Percentiles rank a stretch among this genome's conserved stretches.
phyloP scores from a whole-genome alignment of 2,888 invertebrate genomes.

The Schrankia costaestrigalis region DNA sequence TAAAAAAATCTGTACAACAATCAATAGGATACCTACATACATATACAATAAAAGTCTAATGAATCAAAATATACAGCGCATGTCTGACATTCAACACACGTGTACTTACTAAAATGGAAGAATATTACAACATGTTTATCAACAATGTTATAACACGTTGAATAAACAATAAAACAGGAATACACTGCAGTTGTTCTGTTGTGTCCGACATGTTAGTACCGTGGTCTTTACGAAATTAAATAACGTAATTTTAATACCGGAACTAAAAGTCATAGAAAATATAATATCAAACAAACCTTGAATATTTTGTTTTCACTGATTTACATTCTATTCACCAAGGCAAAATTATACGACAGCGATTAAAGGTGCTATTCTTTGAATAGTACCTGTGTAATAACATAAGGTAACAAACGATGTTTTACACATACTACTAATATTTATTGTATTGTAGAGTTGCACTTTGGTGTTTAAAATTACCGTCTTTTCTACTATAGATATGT shows the following conservation, averaged over 20 bases:
- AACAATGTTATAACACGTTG: slow-evolving; percentile 4
- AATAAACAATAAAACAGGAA: slow-evolving; percentile 4
- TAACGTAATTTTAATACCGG: slow-evolving; percentile 13
- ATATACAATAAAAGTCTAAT: slow-evolving; percentile 57
- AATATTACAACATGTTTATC: slow-evolving; percentile 9
- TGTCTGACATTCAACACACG: slow-evolving; percentile 25
- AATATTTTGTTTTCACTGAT: slow-evolving; percentile 26
- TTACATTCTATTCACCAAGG: slow-evolving; percentile 42
- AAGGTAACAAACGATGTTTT: slow-evolving; percentile 57
- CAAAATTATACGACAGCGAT: slow-evolving; percentile 40
- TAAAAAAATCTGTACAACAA: slow-evolving; percentile 67
- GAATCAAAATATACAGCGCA: slow-evolving; percentile 62
- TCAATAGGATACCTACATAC: slow-evolving; percentile 51
- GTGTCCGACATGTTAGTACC: slow-evolving; percentile 16
- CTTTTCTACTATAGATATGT: slow-evolving; percentile 76
- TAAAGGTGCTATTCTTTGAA: slow-evolving; percentile 67
- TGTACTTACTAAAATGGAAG: slow-evolving; percentile 16
- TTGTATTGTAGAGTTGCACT: slow-evolving; percentile 78
- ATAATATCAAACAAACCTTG: slow-evolving; percentile 25
- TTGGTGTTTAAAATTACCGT: slow-evolving; percentile 74
- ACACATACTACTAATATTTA: slow-evolving; percentile 58
- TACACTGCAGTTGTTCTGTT: slow-evolving; percentile 16
- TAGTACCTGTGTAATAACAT: slow-evolving; percentile 55
- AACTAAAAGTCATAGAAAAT: slow-evolving; percentile 16
- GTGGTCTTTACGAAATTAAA: slow-evolving; percentile 15